Conservation (phyloP, 2,113 vertebrate genomes). For the Hippopotamus amphibius region DNA sequence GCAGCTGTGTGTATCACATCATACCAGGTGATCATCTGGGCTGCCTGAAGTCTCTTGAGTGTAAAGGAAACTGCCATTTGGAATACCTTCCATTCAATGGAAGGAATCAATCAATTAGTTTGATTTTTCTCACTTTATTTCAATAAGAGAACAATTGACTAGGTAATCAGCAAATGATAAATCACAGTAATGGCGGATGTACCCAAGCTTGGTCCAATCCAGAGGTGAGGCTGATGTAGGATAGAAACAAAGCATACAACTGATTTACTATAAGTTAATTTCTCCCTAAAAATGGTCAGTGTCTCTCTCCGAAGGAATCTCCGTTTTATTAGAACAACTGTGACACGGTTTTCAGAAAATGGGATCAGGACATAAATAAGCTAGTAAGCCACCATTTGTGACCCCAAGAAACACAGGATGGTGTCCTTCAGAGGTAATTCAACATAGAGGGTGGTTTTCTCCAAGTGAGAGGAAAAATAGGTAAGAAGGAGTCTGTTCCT, state of each 20-base stretch:
- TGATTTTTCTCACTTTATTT: slow-evolving; percentile 82
- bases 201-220: slow-evolving; percentile 59
- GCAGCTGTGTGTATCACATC: slow-evolving; percentile 80
- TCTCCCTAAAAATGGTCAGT: slow-evolving; percentile 38
- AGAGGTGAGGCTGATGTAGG: slow-evolving; percentile 38
- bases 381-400: slow-evolving; percentile 23
- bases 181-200: slow-evolving; percentile 56
- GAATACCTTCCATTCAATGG: slow-evolving; percentile 74
- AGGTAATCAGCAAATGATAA: slow-evolving; percentile 71
- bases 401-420: not conserved
- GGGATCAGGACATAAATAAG: not conserved
- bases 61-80: slow-evolving; percentile 80
- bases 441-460: not conserved
- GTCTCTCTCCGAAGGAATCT: slow-evolving; percentile 64
- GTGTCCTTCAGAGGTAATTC: not conserved
- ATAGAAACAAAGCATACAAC: slow-evolving; percentile 61
- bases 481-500: not conserved
- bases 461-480: not conserved
- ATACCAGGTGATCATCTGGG: slow-evolving; percentile 62
- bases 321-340: slow-evolving; percentile 45
- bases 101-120: slow-evolving; percentile 46
- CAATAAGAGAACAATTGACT: slow-evolving; percentile 55
- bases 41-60: slow-evolving; percentile 73
- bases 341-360: slow-evolving; percentile 58
- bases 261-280: slow-evolving; percentile 70